Evolutionary conservation across 2,888 invertebrate genomes (phyloP), one percentile per base, ranked within the genome.

Genomic region (Morinoia aosen): DNA sequence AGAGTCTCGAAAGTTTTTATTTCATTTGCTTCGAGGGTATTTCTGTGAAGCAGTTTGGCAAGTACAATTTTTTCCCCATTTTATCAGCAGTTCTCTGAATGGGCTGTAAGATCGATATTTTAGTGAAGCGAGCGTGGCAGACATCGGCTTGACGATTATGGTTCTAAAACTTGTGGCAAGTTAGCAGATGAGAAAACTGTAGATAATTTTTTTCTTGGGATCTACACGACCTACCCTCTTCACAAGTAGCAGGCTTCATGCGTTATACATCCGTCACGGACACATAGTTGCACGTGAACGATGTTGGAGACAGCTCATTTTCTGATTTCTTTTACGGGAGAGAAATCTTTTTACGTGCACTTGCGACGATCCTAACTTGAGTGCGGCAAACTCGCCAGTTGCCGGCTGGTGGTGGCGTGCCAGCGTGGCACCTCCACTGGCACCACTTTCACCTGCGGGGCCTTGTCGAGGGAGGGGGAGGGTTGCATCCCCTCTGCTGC

Each of bases 391-490:
- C 76, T 16, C 33, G 76, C 76, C 76, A 76, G 76, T 76, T 76
- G 76, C 76, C 76, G 76, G 76, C 76, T 76, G 76, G 76, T 76
- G 76, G 76, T 19, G 8, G 76, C 33, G 76, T 76, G 76, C 76
- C 76, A 76, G 76, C 76, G 76, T 76, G 76, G 76, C 76, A 76
- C 33, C 76, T 76, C 76, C 33, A 76, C 76, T 76, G 76, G 76
- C 76, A 76, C 76, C 76, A 76, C 76, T 76, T 76, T 76, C 76
- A 76, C 76, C 76, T 76, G 76, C 25, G 76, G 76, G 25, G 25
- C 33, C 76, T 33, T 7, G 33, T 25, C 14, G 33, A 4, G 76
- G 7, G 76, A 1, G 19, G 33, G 33, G 76, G 76, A 33, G 48
- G 48, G 76, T 25, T 10, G 25, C 19, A 33, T 0, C 76, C 76